A percentile compares a stretch with the other conserved stretches of the same genome.
Evolutionary conservation across 2,113 vertebrate genomes (phyloP).

Genomic region (Epinephelus lanceolatus): DNA sequence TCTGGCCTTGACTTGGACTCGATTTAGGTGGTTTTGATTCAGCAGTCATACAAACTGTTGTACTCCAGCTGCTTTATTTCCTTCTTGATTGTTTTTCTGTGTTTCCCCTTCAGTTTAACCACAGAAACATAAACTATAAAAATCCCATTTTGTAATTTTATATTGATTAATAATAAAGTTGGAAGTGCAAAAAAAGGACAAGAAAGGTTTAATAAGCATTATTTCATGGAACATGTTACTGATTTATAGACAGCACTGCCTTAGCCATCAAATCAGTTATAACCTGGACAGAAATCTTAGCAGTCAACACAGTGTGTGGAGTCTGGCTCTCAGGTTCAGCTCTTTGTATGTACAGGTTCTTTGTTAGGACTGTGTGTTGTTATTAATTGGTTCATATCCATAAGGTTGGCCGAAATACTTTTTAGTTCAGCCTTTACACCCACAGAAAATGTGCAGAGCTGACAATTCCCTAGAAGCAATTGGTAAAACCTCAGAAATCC

Average conservation of each 20-base stretch:
- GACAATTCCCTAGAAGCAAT: neutral
- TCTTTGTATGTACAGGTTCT: too few relatives aligned
- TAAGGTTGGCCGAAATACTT: too few relatives aligned
- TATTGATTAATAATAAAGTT: neutral
- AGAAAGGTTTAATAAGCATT: neutral
- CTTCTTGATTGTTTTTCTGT: neutral
- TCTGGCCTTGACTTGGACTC: too few relatives aligned
- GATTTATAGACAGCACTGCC: neutral
- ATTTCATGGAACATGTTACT: neutral
- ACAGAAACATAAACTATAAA: neutral
- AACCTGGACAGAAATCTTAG: too few relatives aligned
- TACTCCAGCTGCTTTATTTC: neutral
- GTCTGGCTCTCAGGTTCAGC: neutral
- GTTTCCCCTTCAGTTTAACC: neutral
- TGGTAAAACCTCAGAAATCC: neutral
- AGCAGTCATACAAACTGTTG: too few relatives aligned
- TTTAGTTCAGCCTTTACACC: too few relatives aligned
- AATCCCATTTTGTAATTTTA: neutral
- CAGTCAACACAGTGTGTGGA: too few relatives aligned
- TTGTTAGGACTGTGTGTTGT: too few relatives aligned
- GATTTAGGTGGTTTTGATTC: too few relatives aligned
- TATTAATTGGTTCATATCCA: too few relatives aligned
- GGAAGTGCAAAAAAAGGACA: neutral
- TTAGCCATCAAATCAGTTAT: neutral
- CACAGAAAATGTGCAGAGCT: too few relatives aligned